Base-by-base conservation (phyloP, 2,888 invertebrate genomes). In the Plebejus argus region DNA sequence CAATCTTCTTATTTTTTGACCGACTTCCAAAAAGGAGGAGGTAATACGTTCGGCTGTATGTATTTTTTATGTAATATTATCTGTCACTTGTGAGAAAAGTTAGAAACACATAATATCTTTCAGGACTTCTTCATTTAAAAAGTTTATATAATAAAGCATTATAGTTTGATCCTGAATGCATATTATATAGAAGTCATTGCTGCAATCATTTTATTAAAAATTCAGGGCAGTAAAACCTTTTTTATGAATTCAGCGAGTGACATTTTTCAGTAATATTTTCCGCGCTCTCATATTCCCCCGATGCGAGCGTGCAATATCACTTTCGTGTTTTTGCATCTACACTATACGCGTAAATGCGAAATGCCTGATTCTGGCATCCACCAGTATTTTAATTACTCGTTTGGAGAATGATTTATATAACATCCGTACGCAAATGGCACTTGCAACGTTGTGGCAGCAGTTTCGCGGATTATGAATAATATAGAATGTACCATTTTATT, bases 381-480 rank as follows among this genome's bases (percentile, higher is more conserved):
- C 88, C 89, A 91, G 91, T 89, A 89, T 94, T 94, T 94, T 94
- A 94, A 94, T 94, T 93, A 94, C 92, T 93, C 88, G 91, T 91
- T 92, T 91, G 86, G 86, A 85, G 89, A 89, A 93, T 94, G 94
- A 94, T 94, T 94, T 93, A 94, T 91, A 85, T 85, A 86, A 85
- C 84, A 83, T 82, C 82, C 86, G 86, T 83, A 86, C 85, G 84
- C 86, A 85, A 87, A 86, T 86, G 88, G 85, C 87, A 86, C 86
- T 86, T 83, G 84, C 81, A 79, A 79, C 83, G 82, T 82, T 84
- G 83, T 85, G 82, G 82, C 83, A 81, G 81, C 83, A 82, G 84
- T 85, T 84, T 85, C 85, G 85, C 83, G 85, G 72, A 77, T 77
- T 77, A 45, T 71, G 58, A 53, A 74, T 78, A 53, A 74, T 78